These are phyloP conservation scores for Mallotus villosus DNA, from an alignment of 2,797 vertebrate genomes.

Conservation along the genomic window DNA sequence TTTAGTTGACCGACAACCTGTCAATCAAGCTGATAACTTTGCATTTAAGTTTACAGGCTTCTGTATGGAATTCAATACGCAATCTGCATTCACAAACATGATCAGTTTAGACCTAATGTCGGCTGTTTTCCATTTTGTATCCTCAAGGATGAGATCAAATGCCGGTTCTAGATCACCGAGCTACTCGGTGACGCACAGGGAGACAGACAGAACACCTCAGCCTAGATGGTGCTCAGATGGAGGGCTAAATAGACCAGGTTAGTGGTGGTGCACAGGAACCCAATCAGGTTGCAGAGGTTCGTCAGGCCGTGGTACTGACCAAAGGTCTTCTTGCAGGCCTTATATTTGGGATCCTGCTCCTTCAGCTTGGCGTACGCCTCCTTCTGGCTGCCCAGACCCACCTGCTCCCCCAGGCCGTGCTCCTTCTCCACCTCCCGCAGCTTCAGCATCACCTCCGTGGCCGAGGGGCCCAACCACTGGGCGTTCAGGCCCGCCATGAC, in stretches of 20 bases:
- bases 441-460: constrained; percentile 73
- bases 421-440: constrained; percentile 82
- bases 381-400: constrained; percentile 67
- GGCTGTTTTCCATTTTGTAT: background rate
- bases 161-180: too few relatives aligned
- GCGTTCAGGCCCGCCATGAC: constrained; percentile 72
- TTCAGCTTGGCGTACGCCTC: constrained; percentile 81
- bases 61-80: too few relatives aligned
- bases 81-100: background rate
- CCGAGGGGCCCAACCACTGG: constrained; percentile 78
- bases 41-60: too few relatives aligned
- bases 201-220: background rate
- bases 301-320: constrained; percentile 81
- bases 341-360: constrained; percentile 85
- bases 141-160: too few relatives aligned
- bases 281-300: constrained; percentile 79
- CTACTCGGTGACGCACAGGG: too few relatives aligned
- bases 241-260: constrained; percentile 79
- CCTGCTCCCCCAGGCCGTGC: constrained; percentile 78
- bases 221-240: constrained; percentile 76
- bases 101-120: background rate
- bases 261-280: constrained; percentile 77
- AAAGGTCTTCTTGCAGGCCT: constrained; percentile 67
- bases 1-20: too few relatives aligned
- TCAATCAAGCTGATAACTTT: too few relatives aligned